Base-by-base conservation (phyloP, 2,113 vertebrate species). In the Archilochus colubris region DNA sequence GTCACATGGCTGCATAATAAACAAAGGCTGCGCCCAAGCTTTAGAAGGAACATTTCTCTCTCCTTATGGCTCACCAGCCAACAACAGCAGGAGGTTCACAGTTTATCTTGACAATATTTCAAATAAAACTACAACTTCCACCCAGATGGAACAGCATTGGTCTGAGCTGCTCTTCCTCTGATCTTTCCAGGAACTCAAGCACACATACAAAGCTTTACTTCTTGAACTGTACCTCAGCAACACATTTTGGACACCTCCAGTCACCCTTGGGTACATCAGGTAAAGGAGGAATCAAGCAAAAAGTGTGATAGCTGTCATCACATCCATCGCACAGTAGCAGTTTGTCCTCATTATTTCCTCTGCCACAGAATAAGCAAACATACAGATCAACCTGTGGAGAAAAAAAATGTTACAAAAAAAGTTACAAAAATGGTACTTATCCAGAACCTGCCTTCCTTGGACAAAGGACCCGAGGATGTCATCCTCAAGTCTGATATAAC, bases 231-330 rank as follows among this genome's bases (percentile, higher is more conserved):
- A 99, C 99, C 99, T 99, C 99, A 12, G 99, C 99, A 36, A 99
- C 99, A 58, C 99, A 99, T 86, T 99, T 99, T 0, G 99, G 99
- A 94, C 99, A 99, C 75, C 99, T 98, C 99, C 99, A 99, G 97
- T 99, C 99, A 64, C 99, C 99, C 89, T 99, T 99, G 81, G 99
- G 99, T 9, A 99, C 99, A 67, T 99, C 99, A 86, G 99, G 98
- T 23, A 99, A 98, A 77, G 99, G 99, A 9, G 99, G 99, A 95
- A 99, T 99, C 79, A 99, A 97, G 95, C 99, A 99, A 90, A 99
- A 99, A 6, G 99, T 99, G 97, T 99, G 99, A 95, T 99, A 99
- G 97, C 99, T 99, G 97, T 99, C 99, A 82, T 99, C 99, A 93
- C 99, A 99, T 66, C 99, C 99, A 63, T 99, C 99, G 94, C 99